phyloP scores from a whole-genome alignment of 2,113 vertebrate genomes.

The Pseudopodoces humilis region DNA sequence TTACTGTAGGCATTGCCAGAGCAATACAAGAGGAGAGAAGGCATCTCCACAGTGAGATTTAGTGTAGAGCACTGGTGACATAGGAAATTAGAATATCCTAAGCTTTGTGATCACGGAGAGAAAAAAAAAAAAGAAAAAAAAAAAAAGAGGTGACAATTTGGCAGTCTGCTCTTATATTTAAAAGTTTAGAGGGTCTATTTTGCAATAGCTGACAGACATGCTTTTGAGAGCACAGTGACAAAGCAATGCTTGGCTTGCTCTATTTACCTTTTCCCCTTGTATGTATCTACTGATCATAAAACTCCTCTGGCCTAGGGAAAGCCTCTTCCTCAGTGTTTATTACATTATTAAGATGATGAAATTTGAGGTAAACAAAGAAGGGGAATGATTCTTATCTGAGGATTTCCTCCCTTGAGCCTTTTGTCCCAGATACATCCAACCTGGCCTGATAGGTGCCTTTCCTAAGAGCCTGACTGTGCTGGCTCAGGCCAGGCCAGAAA shows the following conservation, averaged over 20 bases:
- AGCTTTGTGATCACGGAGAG: not conserved
- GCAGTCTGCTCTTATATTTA: not conserved
- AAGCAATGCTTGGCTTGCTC: not conserved
- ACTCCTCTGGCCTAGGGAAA: not conserved
- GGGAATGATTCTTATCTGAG: not conserved
- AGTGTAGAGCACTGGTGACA: not conserved
- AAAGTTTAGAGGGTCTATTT: not conserved
- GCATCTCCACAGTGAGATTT: not conserved
- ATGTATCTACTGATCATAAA: not conserved
- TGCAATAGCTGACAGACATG: not conserved
- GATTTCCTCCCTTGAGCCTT: not conserved
- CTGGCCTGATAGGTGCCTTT: not conserved
- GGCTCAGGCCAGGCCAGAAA: not conserved
- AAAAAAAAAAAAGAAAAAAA: accelerated
- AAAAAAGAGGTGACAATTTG: not conserved
- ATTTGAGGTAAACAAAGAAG: not conserved
- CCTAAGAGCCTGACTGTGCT: not conserved
- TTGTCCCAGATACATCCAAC: not conserved
- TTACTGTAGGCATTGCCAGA: not conserved
- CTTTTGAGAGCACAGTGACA: not conserved
- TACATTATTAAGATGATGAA: not conserved
- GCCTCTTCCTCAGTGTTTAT: not conserved
- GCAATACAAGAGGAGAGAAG: not conserved
- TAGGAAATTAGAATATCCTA: not conserved
- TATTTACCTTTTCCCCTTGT: not conserved